These are phyloP conservation scores for Saccopteryx bilineata DNA, from an alignment of 2,113 vertebrate species.

Conservation along the genomic window DNA sequence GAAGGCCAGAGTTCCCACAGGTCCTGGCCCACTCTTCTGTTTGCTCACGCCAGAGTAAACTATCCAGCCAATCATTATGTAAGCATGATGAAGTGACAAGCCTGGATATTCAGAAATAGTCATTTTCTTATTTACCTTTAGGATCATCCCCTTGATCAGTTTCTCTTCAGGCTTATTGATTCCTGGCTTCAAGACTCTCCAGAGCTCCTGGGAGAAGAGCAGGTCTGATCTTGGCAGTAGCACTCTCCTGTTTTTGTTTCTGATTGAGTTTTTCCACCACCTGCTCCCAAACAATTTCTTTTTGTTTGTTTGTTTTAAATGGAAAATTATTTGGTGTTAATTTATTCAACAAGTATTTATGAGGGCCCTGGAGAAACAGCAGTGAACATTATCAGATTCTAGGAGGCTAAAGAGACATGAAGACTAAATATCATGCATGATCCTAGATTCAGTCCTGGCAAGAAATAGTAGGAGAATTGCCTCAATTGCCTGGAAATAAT, in stretches of 20 bases:
- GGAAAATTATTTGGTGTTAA: background rate
- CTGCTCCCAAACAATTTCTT: background rate
- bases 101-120: background rate
- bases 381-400: constrained; percentile 16
- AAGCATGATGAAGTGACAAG: background rate
- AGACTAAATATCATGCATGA: background rate
- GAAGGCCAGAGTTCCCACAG: background rate
- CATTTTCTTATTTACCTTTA: constrained; percentile 32
- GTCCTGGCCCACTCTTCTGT: background rate
- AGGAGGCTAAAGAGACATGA: constrained; percentile 12
- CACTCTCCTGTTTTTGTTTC: constrained; percentile 7
- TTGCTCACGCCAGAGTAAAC: background rate
- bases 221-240: background rate
- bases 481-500: constrained; percentile 18
- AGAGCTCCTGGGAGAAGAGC: background rate
- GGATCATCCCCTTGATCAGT: background rate
- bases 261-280: background rate
- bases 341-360: constrained; percentile 26
- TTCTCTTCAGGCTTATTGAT: background rate
- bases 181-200: background rate
- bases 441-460: background rate
- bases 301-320: background rate
- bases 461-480: background rate
- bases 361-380: background rate
- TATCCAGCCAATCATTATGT: background rate